Percentiles rank a stretch among this genome's conserved stretches.
Conservation (phyloP, 2,113 vertebrate genomes). For the Crotalus horridus region DNA sequence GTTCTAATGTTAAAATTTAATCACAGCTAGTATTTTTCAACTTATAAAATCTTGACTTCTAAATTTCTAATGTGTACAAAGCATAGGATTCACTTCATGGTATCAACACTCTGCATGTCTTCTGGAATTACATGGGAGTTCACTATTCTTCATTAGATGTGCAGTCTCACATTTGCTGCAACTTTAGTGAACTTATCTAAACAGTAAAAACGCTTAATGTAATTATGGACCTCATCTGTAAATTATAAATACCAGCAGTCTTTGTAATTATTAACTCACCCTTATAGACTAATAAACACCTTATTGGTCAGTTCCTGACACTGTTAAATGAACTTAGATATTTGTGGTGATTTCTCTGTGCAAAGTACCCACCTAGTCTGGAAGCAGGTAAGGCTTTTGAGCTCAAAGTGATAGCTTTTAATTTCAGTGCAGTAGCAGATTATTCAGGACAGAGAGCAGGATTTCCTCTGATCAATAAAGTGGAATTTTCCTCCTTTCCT, state of each 20-base stretch:
- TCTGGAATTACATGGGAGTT: neutral
- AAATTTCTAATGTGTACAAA: neutral
- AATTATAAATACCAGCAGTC: neutral
- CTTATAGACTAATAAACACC: neutral
- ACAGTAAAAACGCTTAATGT: neutral
- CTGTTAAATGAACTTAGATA: neutral
- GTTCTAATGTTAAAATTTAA: neutral
- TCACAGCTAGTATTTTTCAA: neutral
- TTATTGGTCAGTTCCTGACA: neutral
- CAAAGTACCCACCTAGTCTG: neutral
- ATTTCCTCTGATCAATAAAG: neutral
- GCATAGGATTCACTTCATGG: no score
- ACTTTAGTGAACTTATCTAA: neutral
- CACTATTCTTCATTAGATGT: neutral
- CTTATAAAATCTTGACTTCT: neutral
- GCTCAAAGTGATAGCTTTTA: neutral
- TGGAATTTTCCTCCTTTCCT: neutral
- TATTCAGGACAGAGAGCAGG: neutral
- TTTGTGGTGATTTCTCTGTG: neutral
- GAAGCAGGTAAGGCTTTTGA: neutral
- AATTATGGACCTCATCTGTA: neutral
- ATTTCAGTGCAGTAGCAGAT: neutral
- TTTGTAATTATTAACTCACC: slow-evolving; percentile 6
- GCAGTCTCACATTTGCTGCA: neutral
- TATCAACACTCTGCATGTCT: neutral